phyloP scores from a whole-genome alignment of 2,113 vertebrate genomes.

The Sprattus sprattus region DNA sequence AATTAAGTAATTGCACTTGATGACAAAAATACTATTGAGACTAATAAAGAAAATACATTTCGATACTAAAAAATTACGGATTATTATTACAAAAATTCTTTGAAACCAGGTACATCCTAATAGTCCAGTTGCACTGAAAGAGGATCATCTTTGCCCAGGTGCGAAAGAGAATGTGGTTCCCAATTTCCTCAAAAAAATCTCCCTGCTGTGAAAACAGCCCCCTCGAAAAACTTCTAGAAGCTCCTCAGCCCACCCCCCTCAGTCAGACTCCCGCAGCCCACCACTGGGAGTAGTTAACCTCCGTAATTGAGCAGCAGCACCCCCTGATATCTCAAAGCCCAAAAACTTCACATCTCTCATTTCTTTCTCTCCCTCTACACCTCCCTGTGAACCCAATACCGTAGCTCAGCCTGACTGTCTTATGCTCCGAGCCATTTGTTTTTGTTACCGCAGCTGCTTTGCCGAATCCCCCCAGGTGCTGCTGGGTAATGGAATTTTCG shows the following conservation, averaged over 20 bases:
- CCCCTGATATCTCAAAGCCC: not conserved
- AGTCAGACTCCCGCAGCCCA: not conserved
- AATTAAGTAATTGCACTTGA: not conserved
- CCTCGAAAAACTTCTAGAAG: not conserved
- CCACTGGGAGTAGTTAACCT: not conserved
- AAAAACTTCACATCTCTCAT: not conserved
- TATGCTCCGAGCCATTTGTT: slow-evolving; percentile 3
- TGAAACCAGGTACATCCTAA: not conserved
- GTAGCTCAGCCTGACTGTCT: not conserved
- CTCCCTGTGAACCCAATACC: not conserved
- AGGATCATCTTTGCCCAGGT: not conserved
- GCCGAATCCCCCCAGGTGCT: slow-evolving; percentile 1
- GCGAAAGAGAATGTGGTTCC: too few relatives aligned
- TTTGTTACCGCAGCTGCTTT: slow-evolving; percentile 7
- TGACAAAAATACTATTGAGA: too few relatives aligned
- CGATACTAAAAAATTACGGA: too few relatives aligned
- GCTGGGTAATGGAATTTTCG: slow-evolving; percentile 13
- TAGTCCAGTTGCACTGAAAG: not conserved
- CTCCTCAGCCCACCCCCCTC: not conserved
- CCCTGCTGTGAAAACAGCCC: not conserved
- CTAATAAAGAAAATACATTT: too few relatives aligned
- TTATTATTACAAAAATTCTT: not conserved
- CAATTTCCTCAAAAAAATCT: too few relatives aligned
- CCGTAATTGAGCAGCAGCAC: slow-evolving; percentile 11
- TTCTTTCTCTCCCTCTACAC: slow-evolving; percentile 23